Base-by-base conservation (phyloP, 2,888 invertebrate genomes). In the Strigamia crassipes region DNA sequence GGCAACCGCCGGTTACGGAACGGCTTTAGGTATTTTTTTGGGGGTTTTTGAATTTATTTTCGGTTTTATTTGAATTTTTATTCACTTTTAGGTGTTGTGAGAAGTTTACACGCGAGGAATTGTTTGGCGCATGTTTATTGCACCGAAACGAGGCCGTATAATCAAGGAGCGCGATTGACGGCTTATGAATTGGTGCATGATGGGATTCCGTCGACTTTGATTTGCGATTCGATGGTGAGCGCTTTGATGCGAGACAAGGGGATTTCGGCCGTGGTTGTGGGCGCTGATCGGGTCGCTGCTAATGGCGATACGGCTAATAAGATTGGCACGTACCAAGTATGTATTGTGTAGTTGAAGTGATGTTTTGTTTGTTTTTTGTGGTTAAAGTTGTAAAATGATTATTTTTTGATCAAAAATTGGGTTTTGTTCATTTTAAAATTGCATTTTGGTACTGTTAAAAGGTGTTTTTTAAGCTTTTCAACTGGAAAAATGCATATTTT, bases 261-360 rank as follows among this genome's bases (percentile, higher is more conserved):
- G 84, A 93, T 99, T 83, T 92, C 93, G 46, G 97, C 96, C 0
- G 96, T 99, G 9, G 93, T 99, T n/a, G 97, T 98, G 23, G 99
- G 99, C 21, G 99, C 99, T 79, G 99, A 99, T 88, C 91, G 99
- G 87, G 96, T 97, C 42, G 96, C 95, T 15, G 92, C 93, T 1
- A 99, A 99, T 88, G 99, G 99, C 0, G 99, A 99, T 88, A 98
- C 98, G 0, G 99, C 99, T 0, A 99, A 99, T 88, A 99, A 99
- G 91, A 97, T 99, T 87, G 99, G 97, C 86, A 96, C 96, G 15
- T 96, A 96, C 87, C 96, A 96, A 90, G 90, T 91, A 86, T 21
- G 21, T 9, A 34, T 1, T 41, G 8, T 41, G 10, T 79, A 18
- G 13, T 42, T 18, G 8, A 79, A 12, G 34, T 3, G 6, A 34